phyloP scores from a whole-genome alignment of 1,140 invertebrate genomes.

The Triops longicaudatus region DNA sequence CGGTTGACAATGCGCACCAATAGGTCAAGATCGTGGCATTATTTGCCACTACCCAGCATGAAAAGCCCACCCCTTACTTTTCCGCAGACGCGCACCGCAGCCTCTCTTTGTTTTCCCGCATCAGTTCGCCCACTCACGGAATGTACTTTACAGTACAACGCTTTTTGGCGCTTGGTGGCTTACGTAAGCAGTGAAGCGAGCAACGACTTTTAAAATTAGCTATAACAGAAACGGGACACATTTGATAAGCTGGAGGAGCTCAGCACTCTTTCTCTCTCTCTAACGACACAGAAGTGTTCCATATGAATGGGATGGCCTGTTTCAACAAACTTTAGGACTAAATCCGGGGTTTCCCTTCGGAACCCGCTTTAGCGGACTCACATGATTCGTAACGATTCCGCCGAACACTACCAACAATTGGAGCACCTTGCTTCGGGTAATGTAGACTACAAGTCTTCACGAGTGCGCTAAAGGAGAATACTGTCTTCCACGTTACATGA shows the following conservation, averaged over 20 bases:
- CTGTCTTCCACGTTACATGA: background rate
- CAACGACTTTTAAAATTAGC: slow-evolving; percentile 12
- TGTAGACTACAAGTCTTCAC: background rate
- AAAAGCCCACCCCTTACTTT: background rate
- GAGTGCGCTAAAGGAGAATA: background rate
- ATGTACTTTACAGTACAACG: background rate
- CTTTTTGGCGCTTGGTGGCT: slow-evolving; percentile 4
- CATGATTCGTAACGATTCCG: background rate
- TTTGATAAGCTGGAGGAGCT: background rate
- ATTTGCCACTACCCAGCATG: background rate
- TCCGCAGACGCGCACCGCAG: slow-evolving; percentile 9
- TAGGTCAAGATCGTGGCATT: no score
- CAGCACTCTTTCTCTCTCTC: background rate
- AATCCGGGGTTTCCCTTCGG: background rate
- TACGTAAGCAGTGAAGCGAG: slow-evolving; percentile 11
- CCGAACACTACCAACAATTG: background rate
- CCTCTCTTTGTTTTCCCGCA: slow-evolving; percentile 10
- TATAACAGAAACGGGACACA: background rate
- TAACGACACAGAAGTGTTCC: background rate
- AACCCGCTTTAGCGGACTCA: background rate
- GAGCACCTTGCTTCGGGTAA: background rate
- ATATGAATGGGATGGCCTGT: background rate
- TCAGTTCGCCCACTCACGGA: slow-evolving; percentile 1
- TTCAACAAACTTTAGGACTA: background rate
- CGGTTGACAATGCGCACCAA: no score